These are phyloP conservation scores for Leptinotarsa undecemlineata DNA, from an alignment of 1,140 invertebrate species.

Conservation along the genomic window DNA sequence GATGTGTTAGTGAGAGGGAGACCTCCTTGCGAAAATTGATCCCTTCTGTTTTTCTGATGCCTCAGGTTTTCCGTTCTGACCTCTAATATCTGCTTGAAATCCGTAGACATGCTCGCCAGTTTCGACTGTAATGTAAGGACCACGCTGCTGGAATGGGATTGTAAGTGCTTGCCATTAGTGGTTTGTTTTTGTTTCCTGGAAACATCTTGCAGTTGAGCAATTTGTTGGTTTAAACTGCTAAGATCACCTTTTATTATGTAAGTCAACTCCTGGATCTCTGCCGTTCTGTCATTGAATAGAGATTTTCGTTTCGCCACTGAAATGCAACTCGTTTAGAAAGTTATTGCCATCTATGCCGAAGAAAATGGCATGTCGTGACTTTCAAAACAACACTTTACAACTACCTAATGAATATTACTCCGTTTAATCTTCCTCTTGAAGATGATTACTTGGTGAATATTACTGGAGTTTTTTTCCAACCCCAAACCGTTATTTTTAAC, in stretches of 20 bases:
- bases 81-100: constrained; percentile 93
- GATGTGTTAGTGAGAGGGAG: constrained; percentile 63
- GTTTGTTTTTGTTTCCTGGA: constrained; percentile 69
- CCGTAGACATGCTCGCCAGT: constrained; percentile 93
- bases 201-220: constrained; percentile 83
- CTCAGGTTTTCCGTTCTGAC: constrained; percentile 91
- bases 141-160: constrained; percentile 95
- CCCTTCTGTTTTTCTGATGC: constrained; percentile 89
- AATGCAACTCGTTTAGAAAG: constrained; percentile 48
- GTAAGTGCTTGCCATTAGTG: constrained; percentile 76
- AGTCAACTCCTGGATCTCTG: constrained; percentile 96
- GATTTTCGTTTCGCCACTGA: constrained; percentile 96
- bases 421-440: too few relatives aligned
- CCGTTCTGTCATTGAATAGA: constrained; percentile 92
- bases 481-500: too few relatives aligned
- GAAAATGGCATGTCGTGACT: too few relatives aligned
- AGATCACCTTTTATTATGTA: constrained; percentile 98
- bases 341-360: too few relatives aligned
- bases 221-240: constrained; percentile 93
- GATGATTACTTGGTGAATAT: too few relatives aligned
- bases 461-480: too few relatives aligned
- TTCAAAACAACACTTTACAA: too few relatives aligned
- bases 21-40: constrained; percentile 89
- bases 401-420: too few relatives aligned
- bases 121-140: constrained; percentile 94